phyloP scores from a whole-genome alignment of 2,113 vertebrate species.

The Silurus meridionalis region DNA sequence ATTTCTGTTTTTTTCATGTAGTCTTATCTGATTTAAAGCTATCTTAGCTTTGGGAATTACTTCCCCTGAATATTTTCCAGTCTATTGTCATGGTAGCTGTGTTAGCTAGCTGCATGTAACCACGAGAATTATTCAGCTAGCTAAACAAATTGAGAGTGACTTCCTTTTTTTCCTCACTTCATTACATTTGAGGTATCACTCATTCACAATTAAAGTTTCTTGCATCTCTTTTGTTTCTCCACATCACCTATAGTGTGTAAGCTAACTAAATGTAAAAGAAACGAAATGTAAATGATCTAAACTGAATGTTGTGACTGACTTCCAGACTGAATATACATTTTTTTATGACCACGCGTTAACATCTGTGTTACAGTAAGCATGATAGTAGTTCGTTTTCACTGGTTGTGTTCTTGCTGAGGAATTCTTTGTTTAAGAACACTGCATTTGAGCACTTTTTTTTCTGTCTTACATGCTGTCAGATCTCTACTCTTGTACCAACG shows the following conservation, averaged over 20 bases:
- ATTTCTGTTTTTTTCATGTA: no score
- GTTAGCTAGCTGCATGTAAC: not conserved
- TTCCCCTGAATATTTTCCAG: not conserved
- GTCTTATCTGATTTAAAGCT: no score
- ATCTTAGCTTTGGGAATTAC: not conserved
- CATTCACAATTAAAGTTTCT: not conserved
- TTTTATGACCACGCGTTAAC: not conserved
- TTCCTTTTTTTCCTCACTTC: not conserved
- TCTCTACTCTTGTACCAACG: conserved; percentile 11
- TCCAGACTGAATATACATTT: not conserved
- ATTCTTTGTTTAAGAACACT: conserved; percentile 21
- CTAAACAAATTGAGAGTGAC: not conserved
- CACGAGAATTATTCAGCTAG: not conserved
- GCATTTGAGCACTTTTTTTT: conserved; percentile 15
- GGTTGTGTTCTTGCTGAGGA: conserved; percentile 2
- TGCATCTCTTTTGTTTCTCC: not conserved
- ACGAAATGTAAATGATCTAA: not conserved
- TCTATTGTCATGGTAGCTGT: not conserved
- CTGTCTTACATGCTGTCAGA: conserved; percentile 9
- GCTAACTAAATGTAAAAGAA: not conserved
- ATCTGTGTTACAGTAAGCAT: not conserved
- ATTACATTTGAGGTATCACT: not conserved
- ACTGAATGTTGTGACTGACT: not conserved
- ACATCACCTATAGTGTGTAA: not conserved
- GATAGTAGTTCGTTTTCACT: not conserved